Conservation (phyloP, 2,888 invertebrate species). For the Phasia obesa region DNA sequence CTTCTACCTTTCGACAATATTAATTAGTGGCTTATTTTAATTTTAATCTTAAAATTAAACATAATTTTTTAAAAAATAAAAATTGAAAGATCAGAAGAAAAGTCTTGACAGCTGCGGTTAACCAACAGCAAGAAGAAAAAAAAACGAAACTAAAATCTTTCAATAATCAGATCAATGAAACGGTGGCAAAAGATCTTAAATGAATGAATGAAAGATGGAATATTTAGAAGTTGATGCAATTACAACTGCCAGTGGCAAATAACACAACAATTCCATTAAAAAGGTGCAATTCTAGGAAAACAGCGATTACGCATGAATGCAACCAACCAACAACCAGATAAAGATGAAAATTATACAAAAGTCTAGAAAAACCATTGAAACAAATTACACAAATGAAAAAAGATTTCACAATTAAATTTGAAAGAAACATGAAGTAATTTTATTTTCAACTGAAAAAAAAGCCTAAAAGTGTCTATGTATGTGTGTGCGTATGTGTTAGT, state of each 20-base stretch:
- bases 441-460: too few species aligned
- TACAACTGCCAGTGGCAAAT: conserved; percentile 65
- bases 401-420: neutral
- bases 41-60: conserved; percentile 35
- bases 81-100: conserved; percentile 44
- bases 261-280: conserved; percentile 71
- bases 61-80: conserved; percentile 51
- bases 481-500: neutral
- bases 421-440: too few species aligned
- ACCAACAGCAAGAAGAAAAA: conserved; percentile 34
- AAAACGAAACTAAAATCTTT: conserved; percentile 32
- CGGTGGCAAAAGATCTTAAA: conserved; percentile 60
- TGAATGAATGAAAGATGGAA: conserved; percentile 13
- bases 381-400: conserved; percentile 61
- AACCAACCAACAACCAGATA: neutral
- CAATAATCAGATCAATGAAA: conserved; percentile 67
- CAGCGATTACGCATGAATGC: conserved; percentile 38
- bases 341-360: conserved; percentile 52
- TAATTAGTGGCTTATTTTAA: conserved; percentile 21
- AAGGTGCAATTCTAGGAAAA: conserved; percentile 68
- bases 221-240: conserved; percentile 59
- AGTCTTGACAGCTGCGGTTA: conserved; percentile 65
- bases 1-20: too few species aligned
- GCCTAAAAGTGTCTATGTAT: neutral
- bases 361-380: conserved; percentile 6